phyloP scores from a whole-genome alignment of 2,888 invertebrate species.

The Deilephila porcellus region DNA sequence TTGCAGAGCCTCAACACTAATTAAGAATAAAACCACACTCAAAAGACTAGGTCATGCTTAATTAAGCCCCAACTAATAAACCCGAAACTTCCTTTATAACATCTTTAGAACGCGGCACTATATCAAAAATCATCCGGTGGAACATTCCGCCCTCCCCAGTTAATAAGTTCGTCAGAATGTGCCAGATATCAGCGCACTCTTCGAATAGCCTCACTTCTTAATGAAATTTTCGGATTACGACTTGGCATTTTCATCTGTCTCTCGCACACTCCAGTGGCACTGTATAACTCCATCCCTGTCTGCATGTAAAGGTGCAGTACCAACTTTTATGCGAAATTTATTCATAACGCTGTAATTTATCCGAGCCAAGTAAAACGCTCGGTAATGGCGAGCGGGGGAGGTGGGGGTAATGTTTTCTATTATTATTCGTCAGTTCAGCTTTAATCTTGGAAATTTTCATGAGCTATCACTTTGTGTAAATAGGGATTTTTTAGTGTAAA shows the following conservation, averaged over 20 bases:
- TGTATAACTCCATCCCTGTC: constrained; percentile 62
- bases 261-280: constrained; percentile 47
- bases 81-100: constrained; percentile 7
- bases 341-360: constrained; percentile 85
- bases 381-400: constrained; percentile 69
- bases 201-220: constrained; percentile 80
- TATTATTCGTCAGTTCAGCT: constrained; percentile 74
- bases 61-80: constrained; percentile 27
- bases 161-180: constrained; percentile 55
- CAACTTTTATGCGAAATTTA: constrained; percentile 85
- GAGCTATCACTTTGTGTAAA: constrained; percentile 69
- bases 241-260: constrained; percentile 58
- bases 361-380: constrained; percentile 77
- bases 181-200: constrained; percentile 79
- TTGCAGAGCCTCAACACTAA: constrained; percentile 53
- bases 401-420: constrained; percentile 71
- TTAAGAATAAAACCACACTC: constrained; percentile 56
- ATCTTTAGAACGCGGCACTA: constrained; percentile 51
- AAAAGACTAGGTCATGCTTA: constrained; percentile 22
- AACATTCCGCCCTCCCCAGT: constrained; percentile 62
- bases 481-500: constrained; percentile 56
- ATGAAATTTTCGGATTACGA: constrained; percentile 84
- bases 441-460: constrained; percentile 69
- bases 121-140: constrained; percentile 74
- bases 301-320: constrained; percentile 80